These are phyloP conservation scores for Spermophilus dauricus DNA, from an alignment of 2,113 vertebrate genomes.

Conservation along the genomic window DNA sequence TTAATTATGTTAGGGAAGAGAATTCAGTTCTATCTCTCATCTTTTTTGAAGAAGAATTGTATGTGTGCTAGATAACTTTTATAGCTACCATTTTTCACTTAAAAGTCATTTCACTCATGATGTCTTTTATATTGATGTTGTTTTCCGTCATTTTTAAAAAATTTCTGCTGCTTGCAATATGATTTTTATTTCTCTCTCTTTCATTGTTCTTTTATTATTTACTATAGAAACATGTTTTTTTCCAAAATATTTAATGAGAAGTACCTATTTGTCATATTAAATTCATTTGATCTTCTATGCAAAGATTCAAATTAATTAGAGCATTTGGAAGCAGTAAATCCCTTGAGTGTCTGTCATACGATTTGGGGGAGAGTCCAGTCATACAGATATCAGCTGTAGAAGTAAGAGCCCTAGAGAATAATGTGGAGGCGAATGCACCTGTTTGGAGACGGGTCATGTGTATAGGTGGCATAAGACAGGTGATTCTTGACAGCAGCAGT, in stretches of 20 bases:
- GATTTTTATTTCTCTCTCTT: neutral
- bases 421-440: neutral
- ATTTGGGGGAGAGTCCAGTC: neutral
- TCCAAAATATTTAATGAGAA: slow-evolving; percentile 14
- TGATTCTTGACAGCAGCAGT: neutral
- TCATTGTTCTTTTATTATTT: neutral
- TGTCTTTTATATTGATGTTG: neutral
- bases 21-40: neutral
- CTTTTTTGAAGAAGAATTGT: neutral
- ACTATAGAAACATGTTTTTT: neutral
- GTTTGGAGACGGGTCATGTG: neutral
- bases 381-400: neutral
- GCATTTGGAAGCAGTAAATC: neutral
- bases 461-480: neutral
- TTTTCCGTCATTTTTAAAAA: neutral
- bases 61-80: neutral
- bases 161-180: neutral
- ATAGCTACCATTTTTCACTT: slow-evolving; percentile 5
- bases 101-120: neutral
- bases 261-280: neutral
- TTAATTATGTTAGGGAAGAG: neutral
- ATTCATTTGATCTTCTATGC: neutral
- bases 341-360: neutral
- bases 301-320: slow-evolving; percentile 43
- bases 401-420: too few species aligned